Conservation (phyloP, 2,797 vertebrate species). For the Anisognathus igniventris region DNA sequence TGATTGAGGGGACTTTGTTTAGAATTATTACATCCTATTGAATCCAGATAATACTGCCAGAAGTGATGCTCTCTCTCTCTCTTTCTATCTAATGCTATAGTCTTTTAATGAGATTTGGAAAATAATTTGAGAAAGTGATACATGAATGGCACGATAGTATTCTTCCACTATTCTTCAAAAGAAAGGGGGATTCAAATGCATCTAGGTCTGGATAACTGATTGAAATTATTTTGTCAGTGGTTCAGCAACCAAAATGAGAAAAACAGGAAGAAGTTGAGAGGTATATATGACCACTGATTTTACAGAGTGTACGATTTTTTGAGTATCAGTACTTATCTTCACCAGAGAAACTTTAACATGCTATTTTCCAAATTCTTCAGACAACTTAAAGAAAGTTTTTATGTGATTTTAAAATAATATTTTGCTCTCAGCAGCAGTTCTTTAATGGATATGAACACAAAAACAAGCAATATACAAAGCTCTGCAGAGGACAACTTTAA, state of each 20-base stretch:
- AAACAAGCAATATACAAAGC: not conserved
- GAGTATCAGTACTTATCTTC: not conserved
- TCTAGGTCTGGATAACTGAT: not conserved
- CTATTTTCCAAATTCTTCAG: not conserved
- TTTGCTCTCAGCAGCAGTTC: not conserved
- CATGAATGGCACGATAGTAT: not conserved
- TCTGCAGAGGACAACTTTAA: fast-evolving
- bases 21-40: not conserved
- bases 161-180: not conserved
- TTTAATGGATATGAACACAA: not conserved
- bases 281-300: not conserved
- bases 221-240: not conserved
- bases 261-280: not conserved
- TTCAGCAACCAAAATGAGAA: not conserved
- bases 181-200: not conserved
- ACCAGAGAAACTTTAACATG: not conserved
- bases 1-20: not conserved
- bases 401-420: not conserved
- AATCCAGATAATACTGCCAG: not conserved
- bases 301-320: not conserved
- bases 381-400: not conserved
- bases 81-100: not conserved
- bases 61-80: not conserved
- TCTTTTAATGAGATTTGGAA: not conserved
- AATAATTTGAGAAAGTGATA: not conserved